Percentiles rank a stretch among this genome's conserved stretches.
Conservation (phyloP, 2,113 vertebrate species). For the Strix aluco region DNA sequence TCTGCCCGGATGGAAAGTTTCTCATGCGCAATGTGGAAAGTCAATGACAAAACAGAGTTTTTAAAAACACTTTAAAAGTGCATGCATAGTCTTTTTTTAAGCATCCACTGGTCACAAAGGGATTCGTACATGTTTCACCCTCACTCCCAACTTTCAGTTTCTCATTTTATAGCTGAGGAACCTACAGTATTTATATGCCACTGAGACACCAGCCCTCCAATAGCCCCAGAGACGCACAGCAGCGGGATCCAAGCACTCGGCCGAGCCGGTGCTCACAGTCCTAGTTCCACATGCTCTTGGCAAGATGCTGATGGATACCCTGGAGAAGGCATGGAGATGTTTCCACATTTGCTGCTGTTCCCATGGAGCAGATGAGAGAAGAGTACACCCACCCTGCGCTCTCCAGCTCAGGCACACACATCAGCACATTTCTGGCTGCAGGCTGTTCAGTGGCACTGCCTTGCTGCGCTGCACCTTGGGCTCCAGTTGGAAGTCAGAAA, state of each 20-base stretch:
- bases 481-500: background rate
- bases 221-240: background rate
- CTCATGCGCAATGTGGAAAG: background rate
- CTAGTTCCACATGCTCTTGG: background rate
- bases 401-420: accelerated
- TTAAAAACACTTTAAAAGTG: background rate
- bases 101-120: background rate
- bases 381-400: background rate
- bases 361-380: background rate
- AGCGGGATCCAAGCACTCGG: accelerated
- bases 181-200: background rate
- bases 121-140: background rate
- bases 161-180: background rate
- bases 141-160: accelerated
- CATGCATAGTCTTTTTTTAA: background rate
- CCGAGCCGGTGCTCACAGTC: accelerated
- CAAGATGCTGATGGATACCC: background rate
- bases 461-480: background rate
- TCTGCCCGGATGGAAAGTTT: background rate
- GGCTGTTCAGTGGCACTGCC: background rate
- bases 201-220: background rate
- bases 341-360: background rate
- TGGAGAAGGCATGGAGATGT: background rate
- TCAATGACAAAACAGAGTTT: background rate
- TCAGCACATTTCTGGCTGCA: background rate